These are phyloP conservation scores for Diplazon laetatorius DNA, from an alignment of 2,888 invertebrate species.

Conservation along the genomic window DNA sequence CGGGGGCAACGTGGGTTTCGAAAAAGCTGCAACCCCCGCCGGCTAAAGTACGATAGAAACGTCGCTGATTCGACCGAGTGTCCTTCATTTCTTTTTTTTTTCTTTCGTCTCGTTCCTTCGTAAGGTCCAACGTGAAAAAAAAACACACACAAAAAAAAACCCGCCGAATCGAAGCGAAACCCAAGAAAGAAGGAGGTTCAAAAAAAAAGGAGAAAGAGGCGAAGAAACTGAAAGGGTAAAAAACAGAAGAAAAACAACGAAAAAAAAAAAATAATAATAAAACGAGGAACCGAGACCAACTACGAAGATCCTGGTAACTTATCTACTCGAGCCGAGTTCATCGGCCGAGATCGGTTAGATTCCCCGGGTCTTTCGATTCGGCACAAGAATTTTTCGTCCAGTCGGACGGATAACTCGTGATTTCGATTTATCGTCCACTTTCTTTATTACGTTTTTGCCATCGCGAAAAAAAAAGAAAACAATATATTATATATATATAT, in stretches of 20 bases:
- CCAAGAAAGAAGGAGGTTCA: neutral
- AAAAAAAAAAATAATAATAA: constrained; percentile 14
- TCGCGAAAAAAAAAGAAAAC: too few relatives aligned
- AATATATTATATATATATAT: too few relatives aligned
- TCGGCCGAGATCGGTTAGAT: too few relatives aligned
- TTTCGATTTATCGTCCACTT: neutral
- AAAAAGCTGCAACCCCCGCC: constrained; percentile 36
- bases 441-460: neutral
- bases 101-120: neutral
- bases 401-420: too few relatives aligned
- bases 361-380: too few relatives aligned
- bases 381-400: too few relatives aligned
- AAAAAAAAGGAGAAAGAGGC: constrained; percentile 6
- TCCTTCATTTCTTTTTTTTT: constrained; percentile 5
- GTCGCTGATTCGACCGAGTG: constrained; percentile 46
- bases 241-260: constrained; percentile 1
- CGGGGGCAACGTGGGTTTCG: neutral
- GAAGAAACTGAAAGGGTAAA: constrained; percentile 7
- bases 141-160: too few relatives aligned
- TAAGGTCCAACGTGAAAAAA: too few relatives aligned
- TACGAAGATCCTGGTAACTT: neutral
- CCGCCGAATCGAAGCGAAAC: constrained; percentile 9
- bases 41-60: constrained; percentile 51
- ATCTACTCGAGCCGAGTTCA: too few relatives aligned
- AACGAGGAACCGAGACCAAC: neutral